Base-by-base conservation (phyloP, 30 jellyfish, hydroid and myxozoan species). In the Turritopsis dohrnii region DNA sequence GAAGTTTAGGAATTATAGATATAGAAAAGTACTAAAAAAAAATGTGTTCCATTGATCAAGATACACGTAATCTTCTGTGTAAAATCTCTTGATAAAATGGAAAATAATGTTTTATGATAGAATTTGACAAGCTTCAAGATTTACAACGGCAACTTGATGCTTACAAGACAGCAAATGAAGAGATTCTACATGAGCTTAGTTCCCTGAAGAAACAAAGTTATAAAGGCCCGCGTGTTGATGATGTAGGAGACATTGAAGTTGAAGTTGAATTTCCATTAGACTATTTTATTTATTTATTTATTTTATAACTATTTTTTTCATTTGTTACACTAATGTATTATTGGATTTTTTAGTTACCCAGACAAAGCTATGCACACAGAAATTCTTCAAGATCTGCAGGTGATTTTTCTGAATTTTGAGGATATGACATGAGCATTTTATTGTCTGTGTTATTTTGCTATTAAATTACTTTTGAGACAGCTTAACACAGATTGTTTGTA, bases 71-170 rank as follows among this genome's bases (percentile, higher is more conserved):
- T n/a, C n/a, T n/a, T n/a, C n/a, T n/a, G n/a, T n/a, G n/a, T n/a
- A n/a, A n/a, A n/a, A n/a, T n/a, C n/a, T n/a, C n/a, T n/a, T n/a
- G n/a, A n/a, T n/a, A n/a, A n/a, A n/a, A n/a, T n/a, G n/a, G n/a
- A n/a, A n/a, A n/a, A n/a, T n/a, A n/a, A n/a, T n/a, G n/a, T n/a
- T n/a, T n/a, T n/a, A 7, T 21, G 82, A 74, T 25, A 21, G 30
- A 25, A 25, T 74, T 25, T 74, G 25, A 21, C 82, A 52, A 52
- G 73, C 54, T 74, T 16, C 79, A 85, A 20, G 79, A 66, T 26
- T 71, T 85, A 1, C 92, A 77, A 60, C 65, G 80, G 53, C 92
- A 85, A 31, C 87, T 85, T 24, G 52, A 41, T 29, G 23, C 74
- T 27, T 65, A 30, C 28, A 86, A 85, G 29, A 82, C 71, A 29